Evolutionary conservation across 2,113 vertebrate genomes (phyloP).

Genomic region (Rhinoderma darwinii): DNA sequence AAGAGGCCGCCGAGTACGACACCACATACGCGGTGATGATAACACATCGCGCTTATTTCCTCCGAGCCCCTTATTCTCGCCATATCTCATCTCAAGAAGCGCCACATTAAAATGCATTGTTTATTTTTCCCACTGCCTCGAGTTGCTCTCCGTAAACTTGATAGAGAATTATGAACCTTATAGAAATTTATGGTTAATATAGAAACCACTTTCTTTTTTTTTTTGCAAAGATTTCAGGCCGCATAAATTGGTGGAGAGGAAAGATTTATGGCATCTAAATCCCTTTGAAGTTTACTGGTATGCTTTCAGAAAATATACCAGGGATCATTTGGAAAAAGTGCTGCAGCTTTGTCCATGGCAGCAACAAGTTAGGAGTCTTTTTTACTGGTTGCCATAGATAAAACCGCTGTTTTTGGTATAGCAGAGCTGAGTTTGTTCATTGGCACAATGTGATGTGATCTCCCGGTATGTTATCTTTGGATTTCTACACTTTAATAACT

Average conservation of each 20-base stretch:
- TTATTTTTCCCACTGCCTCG: constrained; percentile 3
- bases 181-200: constrained; percentile 42
- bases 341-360: neutral
- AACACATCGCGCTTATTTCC: neutral
- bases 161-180: constrained; percentile 41
- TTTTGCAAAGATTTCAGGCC: constrained; percentile 9
- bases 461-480: too few relatives aligned
- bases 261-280: constrained; percentile 42
- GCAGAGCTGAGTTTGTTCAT: too few relatives aligned
- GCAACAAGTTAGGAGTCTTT: neutral
- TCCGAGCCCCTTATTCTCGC: neutral
- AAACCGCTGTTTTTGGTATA: too few relatives aligned
- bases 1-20: neutral
- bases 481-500: too few relatives aligned
- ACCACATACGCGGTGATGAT: neutral
- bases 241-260: constrained; percentile 13
- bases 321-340: neutral
- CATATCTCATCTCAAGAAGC: constrained; percentile 2
- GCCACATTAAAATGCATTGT: constrained; percentile 44
- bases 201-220: constrained; percentile 21
- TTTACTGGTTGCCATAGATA: neutral
- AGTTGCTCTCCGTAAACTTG: constrained; percentile 18
- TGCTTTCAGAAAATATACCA: constrained; percentile 22
- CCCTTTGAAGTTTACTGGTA: constrained; percentile 16
- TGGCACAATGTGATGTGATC: too few relatives aligned